phyloP scores from a whole-genome alignment of 2,888 invertebrate genomes.

The Catocala nupta region DNA sequence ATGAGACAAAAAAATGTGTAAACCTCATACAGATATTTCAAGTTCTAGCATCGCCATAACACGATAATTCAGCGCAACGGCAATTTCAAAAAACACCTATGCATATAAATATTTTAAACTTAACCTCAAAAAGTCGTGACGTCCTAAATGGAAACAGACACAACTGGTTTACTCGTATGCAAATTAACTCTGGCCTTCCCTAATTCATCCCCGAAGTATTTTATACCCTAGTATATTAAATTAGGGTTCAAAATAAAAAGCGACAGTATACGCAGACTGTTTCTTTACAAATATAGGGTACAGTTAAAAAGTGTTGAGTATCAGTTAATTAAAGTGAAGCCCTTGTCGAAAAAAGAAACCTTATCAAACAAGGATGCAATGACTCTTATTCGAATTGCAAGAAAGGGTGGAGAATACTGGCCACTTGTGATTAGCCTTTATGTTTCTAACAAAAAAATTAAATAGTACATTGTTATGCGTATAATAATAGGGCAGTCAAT shows the following conservation, averaged over 20 bases:
- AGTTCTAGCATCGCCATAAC: too few relatives aligned
- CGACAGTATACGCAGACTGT: slow-evolving; percentile 27
- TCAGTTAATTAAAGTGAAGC: slow-evolving; percentile 81
- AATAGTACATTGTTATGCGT: too few relatives aligned
- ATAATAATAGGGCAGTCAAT: too few relatives aligned
- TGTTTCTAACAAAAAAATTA: too few relatives aligned
- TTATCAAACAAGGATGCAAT: slow-evolving; percentile 64
- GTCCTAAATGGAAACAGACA: slow-evolving; percentile 55
- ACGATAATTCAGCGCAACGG: too few relatives aligned
- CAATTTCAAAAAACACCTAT: too few relatives aligned
- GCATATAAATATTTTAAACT: too few relatives aligned
- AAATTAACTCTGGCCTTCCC: slow-evolving; percentile 60
- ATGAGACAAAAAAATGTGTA: too few relatives aligned
- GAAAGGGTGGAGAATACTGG: slow-evolving; percentile 24
- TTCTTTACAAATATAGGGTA: slow-evolving; percentile 35
- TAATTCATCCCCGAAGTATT: slow-evolving; percentile 51
- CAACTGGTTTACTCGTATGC: slow-evolving; percentile 69
- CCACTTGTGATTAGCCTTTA: slow-evolving; percentile 9
- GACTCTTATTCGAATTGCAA: slow-evolving; percentile 54
- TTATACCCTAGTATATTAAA: slow-evolving; percentile 50
- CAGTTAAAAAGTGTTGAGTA: slow-evolving; percentile 68
- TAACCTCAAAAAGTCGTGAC: slow-evolving; percentile 9
- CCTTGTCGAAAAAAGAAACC: slow-evolving; percentile 74
- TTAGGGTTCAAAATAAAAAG: slow-evolving; percentile 58
- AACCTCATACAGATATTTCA: too few relatives aligned